phyloP scores from a whole-genome alignment of 1,140 invertebrate species.

The Doryteuthis pealeii region DNA sequence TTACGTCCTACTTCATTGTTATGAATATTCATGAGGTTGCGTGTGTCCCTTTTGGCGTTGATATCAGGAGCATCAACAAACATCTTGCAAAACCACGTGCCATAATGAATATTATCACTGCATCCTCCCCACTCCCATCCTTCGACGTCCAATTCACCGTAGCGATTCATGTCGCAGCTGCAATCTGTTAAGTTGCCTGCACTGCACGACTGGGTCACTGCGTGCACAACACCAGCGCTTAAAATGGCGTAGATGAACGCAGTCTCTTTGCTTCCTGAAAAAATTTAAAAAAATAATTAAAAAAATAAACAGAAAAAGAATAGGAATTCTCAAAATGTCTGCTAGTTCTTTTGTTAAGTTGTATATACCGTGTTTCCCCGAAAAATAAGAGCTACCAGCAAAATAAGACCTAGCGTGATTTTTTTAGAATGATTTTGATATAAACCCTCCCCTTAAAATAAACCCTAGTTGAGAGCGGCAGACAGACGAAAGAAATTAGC shows the following conservation, averaged over 20 bases:
- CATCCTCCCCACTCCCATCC: slow-evolving; percentile 74
- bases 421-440: too few relatives aligned
- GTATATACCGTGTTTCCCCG: too few relatives aligned
- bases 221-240: slow-evolving; percentile 70
- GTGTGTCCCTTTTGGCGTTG: slow-evolving; percentile 51
- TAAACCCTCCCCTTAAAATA: too few relatives aligned
- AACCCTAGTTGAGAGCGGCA: too few relatives aligned
- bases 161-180: slow-evolving; percentile 64
- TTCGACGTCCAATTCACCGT: slow-evolving; percentile 54
- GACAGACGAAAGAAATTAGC: too few relatives aligned
- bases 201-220: slow-evolving; percentile 69
- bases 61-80: slow-evolving; percentile 69
- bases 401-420: too few relatives aligned
- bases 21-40: slow-evolving; percentile 69
- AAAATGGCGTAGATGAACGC: slow-evolving; percentile 72
- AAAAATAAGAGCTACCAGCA: too few relatives aligned
- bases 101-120: slow-evolving; percentile 70
- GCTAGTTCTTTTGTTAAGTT: too few relatives aligned
- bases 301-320: slow-evolving; percentile 12
- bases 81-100: slow-evolving; percentile 65
- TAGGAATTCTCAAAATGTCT: background rate
- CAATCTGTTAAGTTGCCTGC: slow-evolving; percentile 71
- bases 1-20: slow-evolving; percentile 71
- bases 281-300: slow-evolving; percentile 1
- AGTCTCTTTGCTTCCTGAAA: slow-evolving; percentile 69